These are phyloP conservation scores for Drosophila elegans DNA, from an alignment of 1,140 invertebrate species.

Conservation along the genomic window DNA sequence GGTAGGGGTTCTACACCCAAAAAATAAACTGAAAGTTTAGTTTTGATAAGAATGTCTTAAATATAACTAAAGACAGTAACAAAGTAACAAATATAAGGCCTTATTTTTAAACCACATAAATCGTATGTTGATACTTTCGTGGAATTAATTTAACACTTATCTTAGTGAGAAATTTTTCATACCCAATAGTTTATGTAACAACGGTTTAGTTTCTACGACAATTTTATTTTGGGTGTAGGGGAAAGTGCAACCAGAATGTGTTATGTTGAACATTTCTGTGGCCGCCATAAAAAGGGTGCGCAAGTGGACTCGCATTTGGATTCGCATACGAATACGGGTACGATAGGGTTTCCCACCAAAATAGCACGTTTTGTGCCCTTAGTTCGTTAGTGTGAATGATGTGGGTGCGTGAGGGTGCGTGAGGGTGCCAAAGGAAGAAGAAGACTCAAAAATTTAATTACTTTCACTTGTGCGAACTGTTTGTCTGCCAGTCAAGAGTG, in stretches of 20 bases:
- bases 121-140: too few species aligned
- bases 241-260: slow-evolving; percentile 64
- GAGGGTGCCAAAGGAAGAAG: not conserved
- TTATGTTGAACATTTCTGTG: slow-evolving; percentile 77
- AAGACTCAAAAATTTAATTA: slow-evolving; percentile 80
- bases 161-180: too few species aligned
- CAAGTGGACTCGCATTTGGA: slow-evolving; percentile 34
- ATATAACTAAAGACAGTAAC: too few species aligned
- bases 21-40: too few species aligned
- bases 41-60: too few species aligned
- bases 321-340: not conserved
- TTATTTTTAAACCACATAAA: too few species aligned
- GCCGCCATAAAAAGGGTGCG: slow-evolving; percentile 62
- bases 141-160: too few species aligned
- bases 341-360: slow-evolving; percentile 19
- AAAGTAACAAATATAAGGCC: too few species aligned
- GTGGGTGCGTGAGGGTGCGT: not conserved
- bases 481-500: slow-evolving; percentile 61
- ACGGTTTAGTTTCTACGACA: too few species aligned
- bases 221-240: too few species aligned
- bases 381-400: slow-evolving; percentile 77
- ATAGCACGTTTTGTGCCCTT: slow-evolving; percentile 57
- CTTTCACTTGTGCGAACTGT: slow-evolving; percentile 78
- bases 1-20: too few species aligned
- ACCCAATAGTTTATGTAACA: too few species aligned